Percentiles rank a stretch among this genome's conserved stretches.
Evolutionary conservation across 2,888 invertebrate species (phyloP).

Genomic region (Orthosia incerta): DNA sequence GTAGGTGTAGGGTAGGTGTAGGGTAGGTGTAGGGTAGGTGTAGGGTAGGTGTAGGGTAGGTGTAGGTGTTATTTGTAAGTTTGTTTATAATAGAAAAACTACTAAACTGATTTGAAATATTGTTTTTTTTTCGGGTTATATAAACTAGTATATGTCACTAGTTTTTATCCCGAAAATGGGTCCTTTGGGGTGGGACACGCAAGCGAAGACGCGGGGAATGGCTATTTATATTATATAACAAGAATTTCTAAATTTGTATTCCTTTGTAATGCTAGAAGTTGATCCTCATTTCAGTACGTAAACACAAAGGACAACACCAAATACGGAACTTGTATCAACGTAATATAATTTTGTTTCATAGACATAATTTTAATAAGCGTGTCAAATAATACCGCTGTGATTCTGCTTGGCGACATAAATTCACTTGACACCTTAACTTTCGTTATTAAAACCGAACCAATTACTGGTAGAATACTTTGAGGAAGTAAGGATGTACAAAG

Average conservation of each 20-base stretch:
- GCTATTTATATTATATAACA: no score
- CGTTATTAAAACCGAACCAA: slow-evolving; percentile 3
- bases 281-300: background rate
- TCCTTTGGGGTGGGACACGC: no score
- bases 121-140: no score
- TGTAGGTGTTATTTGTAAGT: no score
- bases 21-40: no score
- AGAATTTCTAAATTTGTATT: background rate
- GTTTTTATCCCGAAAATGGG: no score
- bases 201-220: no score
- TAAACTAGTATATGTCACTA: no score
- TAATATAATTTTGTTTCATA: slow-evolving; percentile 20
- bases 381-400: slow-evolving; percentile 14
- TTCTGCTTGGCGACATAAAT: background rate
- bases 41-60: no score
- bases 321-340: background rate
- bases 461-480: slow-evolving; percentile 2
- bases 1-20: no score
- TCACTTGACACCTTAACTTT: slow-evolving; percentile 34
- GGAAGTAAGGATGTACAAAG: background rate
- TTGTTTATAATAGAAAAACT: no score
- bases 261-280: background rate
- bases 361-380: slow-evolving; percentile 7
- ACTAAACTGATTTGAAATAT: no score
- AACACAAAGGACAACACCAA: slow-evolving; percentile 8